These are phyloP conservation scores for Sus scrofa DNA, from an alignment of 2,113 vertebrate genomes.

Conservation along the genomic window DNA sequence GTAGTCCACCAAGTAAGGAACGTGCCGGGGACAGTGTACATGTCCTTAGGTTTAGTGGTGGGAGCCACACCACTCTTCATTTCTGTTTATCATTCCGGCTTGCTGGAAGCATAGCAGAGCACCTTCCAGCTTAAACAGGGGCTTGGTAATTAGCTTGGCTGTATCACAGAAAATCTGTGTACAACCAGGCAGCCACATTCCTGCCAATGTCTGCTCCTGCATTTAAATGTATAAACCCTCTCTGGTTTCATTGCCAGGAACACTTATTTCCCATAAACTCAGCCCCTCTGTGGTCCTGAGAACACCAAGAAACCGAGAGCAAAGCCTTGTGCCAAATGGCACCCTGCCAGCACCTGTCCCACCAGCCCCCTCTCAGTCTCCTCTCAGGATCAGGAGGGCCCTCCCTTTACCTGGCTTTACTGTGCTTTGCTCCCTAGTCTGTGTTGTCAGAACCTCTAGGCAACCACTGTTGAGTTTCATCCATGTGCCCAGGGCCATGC, in stretches of 20 bases:
- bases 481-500: background rate
- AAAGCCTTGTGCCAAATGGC: background rate
- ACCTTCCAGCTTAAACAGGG: background rate
- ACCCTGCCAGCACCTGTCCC: background rate
- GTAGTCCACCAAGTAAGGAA: background rate
- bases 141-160: background rate
- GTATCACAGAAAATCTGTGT: background rate
- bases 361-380: background rate
- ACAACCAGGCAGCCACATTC: background rate
- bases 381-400: no score
- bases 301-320: background rate
- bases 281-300: background rate
- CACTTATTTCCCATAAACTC: background rate
- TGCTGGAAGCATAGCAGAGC: background rate
- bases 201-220: background rate
- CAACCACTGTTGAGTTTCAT: background rate
- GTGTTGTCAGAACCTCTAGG: background rate
- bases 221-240: background rate
- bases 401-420: background rate
- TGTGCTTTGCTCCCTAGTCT: background rate
- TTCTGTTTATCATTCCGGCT: background rate
- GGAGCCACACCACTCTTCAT: fast-evolving
- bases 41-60: background rate
- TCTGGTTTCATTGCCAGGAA: background rate
- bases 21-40: background rate